Evolutionary conservation across 2,113 vertebrate genomes (phyloP).

Genomic region (Pangasianodon hypophthalmus): DNA sequence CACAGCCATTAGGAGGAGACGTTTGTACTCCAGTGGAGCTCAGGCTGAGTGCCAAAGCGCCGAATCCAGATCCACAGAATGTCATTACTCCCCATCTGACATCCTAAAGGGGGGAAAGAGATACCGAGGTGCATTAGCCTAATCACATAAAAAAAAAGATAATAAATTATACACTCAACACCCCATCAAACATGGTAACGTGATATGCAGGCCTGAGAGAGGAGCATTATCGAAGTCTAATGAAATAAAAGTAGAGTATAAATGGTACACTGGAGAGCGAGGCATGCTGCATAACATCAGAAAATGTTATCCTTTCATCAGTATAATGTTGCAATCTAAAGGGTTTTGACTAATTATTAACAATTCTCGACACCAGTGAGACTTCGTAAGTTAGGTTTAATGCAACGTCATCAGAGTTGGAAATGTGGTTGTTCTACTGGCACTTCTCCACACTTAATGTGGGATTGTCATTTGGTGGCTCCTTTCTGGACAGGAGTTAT

Average conservation of each 20-base stretch:
- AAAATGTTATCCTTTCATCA: neutral
- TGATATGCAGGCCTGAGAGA: conserved; percentile 44
- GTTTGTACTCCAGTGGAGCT: conserved; percentile 30
- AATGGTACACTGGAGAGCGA: neutral
- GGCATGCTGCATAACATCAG: neutral
- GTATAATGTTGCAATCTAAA: neutral
- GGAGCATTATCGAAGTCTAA: conserved; percentile 43
- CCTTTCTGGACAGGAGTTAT: no score
- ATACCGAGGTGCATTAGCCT: conserved; percentile 5
- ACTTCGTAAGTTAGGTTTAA: no score
- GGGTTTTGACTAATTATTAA: neutral
- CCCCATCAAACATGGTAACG: conserved; percentile 34
- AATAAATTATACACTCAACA: conserved; percentile 23
- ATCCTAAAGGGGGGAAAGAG: neutral
- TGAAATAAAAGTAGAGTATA: neutral
- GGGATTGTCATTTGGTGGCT: no score
- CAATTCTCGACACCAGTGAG: neutral
- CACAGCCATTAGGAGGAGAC: conserved; percentile 21
- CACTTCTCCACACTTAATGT: no score
- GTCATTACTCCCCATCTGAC: conserved; percentile 46
- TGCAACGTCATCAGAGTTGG: no score
- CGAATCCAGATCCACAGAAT: conserved; percentile 43
- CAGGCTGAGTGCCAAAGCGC: conserved; percentile 21
- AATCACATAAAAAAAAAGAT: conserved; percentile 19
- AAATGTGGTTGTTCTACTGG: no score